Conservation (phyloP, 2,113 vertebrate species). For the Gnathonemus echidnorhynchus region DNA sequence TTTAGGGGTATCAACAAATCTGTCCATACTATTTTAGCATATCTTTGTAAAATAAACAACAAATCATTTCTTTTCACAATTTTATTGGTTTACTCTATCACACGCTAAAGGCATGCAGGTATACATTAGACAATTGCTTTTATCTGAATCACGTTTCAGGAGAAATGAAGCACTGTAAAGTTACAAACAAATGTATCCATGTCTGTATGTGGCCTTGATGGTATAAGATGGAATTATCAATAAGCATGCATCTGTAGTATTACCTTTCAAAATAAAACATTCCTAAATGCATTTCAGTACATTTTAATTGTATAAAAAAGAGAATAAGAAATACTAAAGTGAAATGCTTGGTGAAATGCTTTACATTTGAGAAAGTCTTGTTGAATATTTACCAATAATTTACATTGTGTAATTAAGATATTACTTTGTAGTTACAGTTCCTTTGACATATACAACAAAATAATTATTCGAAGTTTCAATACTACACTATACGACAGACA, state of each 20-base stretch:
- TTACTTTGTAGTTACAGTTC: not conserved
- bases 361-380: not conserved
- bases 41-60: too few relatives aligned
- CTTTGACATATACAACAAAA: not conserved
- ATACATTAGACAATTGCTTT: too few relatives aligned
- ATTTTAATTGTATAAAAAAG: not conserved
- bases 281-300: not conserved
- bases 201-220: not conserved
- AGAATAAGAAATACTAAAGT: not conserved
- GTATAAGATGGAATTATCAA: not conserved
- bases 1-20: too few relatives aligned
- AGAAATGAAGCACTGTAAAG: too few relatives aligned
- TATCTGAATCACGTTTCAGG: too few relatives aligned
- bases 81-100: too few relatives aligned
- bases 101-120: too few relatives aligned
- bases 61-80: too few relatives aligned
- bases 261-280: not conserved
- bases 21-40: too few relatives aligned
- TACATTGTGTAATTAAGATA: not conserved
- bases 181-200: too few relatives aligned
- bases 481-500: too few relatives aligned
- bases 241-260: not conserved
- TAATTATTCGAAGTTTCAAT: not conserved
- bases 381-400: not conserved
- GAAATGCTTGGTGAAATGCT: not conserved